Base-by-base conservation (phyloP, 2,113 vertebrate genomes). In the Hippocampus guttulatus region DNA sequence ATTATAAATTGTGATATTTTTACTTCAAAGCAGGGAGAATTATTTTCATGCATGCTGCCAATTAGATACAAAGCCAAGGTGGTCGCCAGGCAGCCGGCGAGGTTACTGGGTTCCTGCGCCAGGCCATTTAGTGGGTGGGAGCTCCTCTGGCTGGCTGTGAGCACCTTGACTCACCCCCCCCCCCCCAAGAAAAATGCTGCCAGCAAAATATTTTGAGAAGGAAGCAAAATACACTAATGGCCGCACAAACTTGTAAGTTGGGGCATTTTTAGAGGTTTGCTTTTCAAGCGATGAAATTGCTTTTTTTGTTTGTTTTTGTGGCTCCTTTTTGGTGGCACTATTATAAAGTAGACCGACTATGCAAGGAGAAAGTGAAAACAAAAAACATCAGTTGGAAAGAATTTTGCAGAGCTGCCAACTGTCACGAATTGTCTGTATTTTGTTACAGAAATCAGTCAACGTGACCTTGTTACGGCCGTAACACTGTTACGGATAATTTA, bases 1-100 rank as follows among this genome's bases (percentile, higher is more conserved):
- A 64, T n/a, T 41, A n/a, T 41, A 43, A 12, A 64, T n/a, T 21
- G 61, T 12, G 20, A n/a, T 21, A 41, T 41, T 64, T 83, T 81
- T 73, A 72, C 41, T 18, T 58, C 55, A 58, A 58, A 58, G 25
- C 33, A 3, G 47, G 23, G 25, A 10, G n/a, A 64, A 65, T 69
- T 54, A 25, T 72, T 68, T 78, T 12, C 40, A 43, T 43, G 62
- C 63, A 23, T 21, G 21, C 38, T n/a, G 38, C 62, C 62, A n/a
- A 41, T 64, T 40, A 23, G 33, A 21, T n/a, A 6, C 62, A 21
- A 43, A 23, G 60, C 16, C 60, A 40, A 62, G 60, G 60, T 38
- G 55, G 55, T 58, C 27, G 55, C 55, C 55, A 58, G 23, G 55
- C 55, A 58, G 55, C 55, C 55, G 23, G 55, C 55, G 23, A 25